A percentile compares a stretch with the other conserved stretches of the same genome.
Conservation (phyloP, 1,140 invertebrate species). For the Leptopilina boulardi region DNA sequence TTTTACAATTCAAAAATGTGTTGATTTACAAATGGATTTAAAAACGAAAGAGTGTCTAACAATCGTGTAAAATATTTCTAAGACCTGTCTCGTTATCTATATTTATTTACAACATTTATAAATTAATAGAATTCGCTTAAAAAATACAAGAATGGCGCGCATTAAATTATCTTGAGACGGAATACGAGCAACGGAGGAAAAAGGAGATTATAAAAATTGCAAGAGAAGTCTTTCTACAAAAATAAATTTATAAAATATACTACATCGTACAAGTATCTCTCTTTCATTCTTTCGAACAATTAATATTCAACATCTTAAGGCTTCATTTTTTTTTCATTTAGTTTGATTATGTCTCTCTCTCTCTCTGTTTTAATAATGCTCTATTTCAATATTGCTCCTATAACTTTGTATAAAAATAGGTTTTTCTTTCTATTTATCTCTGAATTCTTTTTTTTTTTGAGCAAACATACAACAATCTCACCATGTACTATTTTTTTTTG, state of each 20-base stretch:
- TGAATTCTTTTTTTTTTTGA: constrained; percentile 55
- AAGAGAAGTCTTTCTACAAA: constrained; percentile 57
- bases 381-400: constrained; percentile 58
- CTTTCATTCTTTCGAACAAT: neutral
- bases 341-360: constrained; percentile 42
- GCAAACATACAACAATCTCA: constrained; percentile 45
- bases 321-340: constrained; percentile 40
- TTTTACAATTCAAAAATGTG: constrained; percentile 27
- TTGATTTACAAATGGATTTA: constrained; percentile 19
- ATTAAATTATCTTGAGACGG: constrained; percentile 44
- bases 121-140: constrained; percentile 41
- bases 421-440: constrained; percentile 48
- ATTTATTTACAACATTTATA: constrained; percentile 42
- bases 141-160: constrained; percentile 56
- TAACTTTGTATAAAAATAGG: constrained; percentile 66
- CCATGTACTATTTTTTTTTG: constrained; percentile 35
- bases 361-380: constrained; percentile 8
- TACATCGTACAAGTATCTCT: constrained; percentile 29
- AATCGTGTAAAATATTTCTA: constrained; percentile 45
- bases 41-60: constrained; percentile 25
- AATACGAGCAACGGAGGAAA: constrained; percentile 55
- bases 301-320: constrained; percentile 43
- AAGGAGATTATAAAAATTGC: constrained; percentile 44
- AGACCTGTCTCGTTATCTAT: constrained; percentile 47
- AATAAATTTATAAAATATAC: constrained; percentile 62